Base-by-base conservation (phyloP, 2,113 vertebrate genomes). In the Ramphastos sulfuratus region DNA sequence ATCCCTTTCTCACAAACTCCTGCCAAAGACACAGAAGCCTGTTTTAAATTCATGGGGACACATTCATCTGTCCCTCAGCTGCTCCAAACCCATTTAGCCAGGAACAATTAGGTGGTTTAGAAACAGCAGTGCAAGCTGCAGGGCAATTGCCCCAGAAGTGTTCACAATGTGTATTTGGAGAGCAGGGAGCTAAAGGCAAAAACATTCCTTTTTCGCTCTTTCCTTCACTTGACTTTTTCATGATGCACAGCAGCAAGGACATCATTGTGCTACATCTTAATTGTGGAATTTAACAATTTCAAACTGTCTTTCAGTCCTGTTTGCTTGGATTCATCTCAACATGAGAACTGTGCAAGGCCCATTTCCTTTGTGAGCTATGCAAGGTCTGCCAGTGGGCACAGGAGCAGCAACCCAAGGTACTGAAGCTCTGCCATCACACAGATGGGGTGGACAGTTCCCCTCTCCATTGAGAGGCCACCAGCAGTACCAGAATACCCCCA, bases 11-110 rank as follows among this genome's bases (percentile, higher is more conserved):
- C 61, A 58, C 55, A 65, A 58, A 54, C 56, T 76, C 60, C 12
- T 30, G 37, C 28, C 63, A 78, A 77, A 84, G 59, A 71, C 80
- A 69, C 25, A 81, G 75, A 80, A 92, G 69, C 64, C 79, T 90
- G 35, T 52, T 95, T 96, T 74, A 95, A 92, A 97, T 97, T 96
- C 96, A 95, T 33, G 39, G 35, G 50, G 72, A 63, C 89, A 94
- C 69, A 44, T 78, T 89, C 79, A 78, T 83, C 70, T 88, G 83
- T 82, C 82, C 84, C 85, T 94, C 88, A 85, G 90, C 83, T 92
- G 80, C 71, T 94, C 76, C 94, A 94, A 92, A 89, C 7, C 76
- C 82, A 94, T 92, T 95, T 96, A 96, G 87, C 42, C 30, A 27
- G 59, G 59, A 91, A 95, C 90, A 94, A 95, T 93, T 74, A 89